Base-by-base conservation (phyloP, 2,888 invertebrate species). In the Ectemnius cavifrons region DNA sequence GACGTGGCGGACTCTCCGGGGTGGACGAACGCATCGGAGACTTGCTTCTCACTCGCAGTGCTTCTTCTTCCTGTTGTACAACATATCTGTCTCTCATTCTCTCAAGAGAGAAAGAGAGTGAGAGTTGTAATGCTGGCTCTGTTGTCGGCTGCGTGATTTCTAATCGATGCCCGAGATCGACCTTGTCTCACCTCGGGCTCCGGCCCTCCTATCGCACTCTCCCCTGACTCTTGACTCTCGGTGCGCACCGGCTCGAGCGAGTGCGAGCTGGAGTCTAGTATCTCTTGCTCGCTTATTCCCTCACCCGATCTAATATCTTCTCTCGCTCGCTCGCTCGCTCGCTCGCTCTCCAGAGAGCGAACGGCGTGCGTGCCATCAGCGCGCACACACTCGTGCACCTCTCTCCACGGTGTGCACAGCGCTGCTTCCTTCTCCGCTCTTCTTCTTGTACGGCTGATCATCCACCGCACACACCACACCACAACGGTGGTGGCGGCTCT, bases 91-190 rank as follows among this genome's bases (percentile, higher is more conserved):
- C 23, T 1, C 37, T 37, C 37, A 2, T 23, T 23, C 23, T 23
- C 23, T 23, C 2, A 20, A 37, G 37, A 37, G 4, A 37, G 37
- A 37, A 11, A 37, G 37, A 11, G 37, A 37, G 37, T 37, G 37
- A 11, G 37, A 37, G 37, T 37, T 37, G 8, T 37, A 37, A 1
- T 37, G 37, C 37, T 37, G 18, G 8, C 37, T 37, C 37, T 37
- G 37, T 37, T 37, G 37, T 37, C 37, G 37, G 37, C 37, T 37
- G 75, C 77, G 72, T 68, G 71, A 82, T 83, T 78, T 80, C 73
- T 68, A 66, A 81, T 81, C 75, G 71, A 73, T 73, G 66, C 73
- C 67, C 63, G 46, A 60, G 62, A 63, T 73, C 76, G 70, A 75
- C 71, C 70, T 81, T 73, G 65, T 63, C 78, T 78, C 76, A 67